Base-by-base conservation (phyloP, 2,113 vertebrate genomes). In the Sciurus niger region DNA sequence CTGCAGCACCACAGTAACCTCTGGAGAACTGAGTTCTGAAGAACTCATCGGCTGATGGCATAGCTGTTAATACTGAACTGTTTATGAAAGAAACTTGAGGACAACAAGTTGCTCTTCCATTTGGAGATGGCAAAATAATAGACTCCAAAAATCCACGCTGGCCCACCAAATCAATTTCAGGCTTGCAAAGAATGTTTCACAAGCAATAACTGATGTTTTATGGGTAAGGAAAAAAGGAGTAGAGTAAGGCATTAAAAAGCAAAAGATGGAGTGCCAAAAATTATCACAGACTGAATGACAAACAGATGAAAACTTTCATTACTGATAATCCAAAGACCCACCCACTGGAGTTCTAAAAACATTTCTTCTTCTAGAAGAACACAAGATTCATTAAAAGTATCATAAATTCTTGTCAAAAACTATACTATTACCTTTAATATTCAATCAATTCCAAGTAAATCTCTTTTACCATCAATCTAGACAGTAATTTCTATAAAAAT, bases 301-400 rank as follows among this genome's bases (percentile, higher is more conserved):
- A 0, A 85, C 2, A 34, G n/a, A 82, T 25, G 16, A 48, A 78
- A 91, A 73, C 20, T 79, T 87, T 82, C 51, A 43, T 86, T 68
- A 93, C 6, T 65, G 28, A 76, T 73, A 79, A 48, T 78, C 51
- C 70, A 87, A 63, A 95, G 84, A 92, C 6, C 20, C 14, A 94
- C 24, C 20, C 8, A 60, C 20, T 37, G 60, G 24, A 84, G 10
- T 46, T 82, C 95, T 55, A 80, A 72, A 84, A 86, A 70, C 53
- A 65, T 53, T 65, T 91, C 34, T 82, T 55, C 70, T 85, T 93
- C 72, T 90, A 84, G n/a, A n/a, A 85, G 37, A 40, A 53, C 74
- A 95, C 34, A 65, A 43, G n/a, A 34, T n/a, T 82, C 43, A 65
- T 65, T 97, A 94, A 22, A 97, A 88, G 70, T 10, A 65, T 73